phyloP scores from a whole-genome alignment of 2,888 invertebrate genomes.

The Eristalis intricaria region DNA sequence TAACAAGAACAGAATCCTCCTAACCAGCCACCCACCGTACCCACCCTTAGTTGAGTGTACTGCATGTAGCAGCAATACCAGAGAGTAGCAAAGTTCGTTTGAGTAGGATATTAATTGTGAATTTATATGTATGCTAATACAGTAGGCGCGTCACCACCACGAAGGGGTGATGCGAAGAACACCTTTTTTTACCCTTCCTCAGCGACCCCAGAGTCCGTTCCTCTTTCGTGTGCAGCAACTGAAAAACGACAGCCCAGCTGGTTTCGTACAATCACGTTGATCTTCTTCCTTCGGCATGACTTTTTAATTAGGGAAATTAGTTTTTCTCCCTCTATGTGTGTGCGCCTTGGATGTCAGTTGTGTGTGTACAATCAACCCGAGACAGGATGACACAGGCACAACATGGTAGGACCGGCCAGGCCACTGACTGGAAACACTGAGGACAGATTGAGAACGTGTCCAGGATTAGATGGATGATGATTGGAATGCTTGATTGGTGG shows the following conservation, averaged over 20 bases:
- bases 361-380: constrained; percentile 32
- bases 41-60: not conserved
- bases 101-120: constrained; percentile 74
- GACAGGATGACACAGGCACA: constrained; percentile 32
- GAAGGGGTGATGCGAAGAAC: constrained; percentile 55
- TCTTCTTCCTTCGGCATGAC: constrained; percentile 74
- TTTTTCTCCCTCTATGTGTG: constrained; percentile 74
- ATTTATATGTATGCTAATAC: constrained; percentile 71
- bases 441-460: constrained; percentile 54
- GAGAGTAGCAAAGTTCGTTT: constrained; percentile 68
- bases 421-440: constrained; percentile 34
- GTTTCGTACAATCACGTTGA: constrained; percentile 63
- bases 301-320: constrained; percentile 81
- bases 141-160: constrained; percentile 70
- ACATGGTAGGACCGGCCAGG: constrained; percentile 19
- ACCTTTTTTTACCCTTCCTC: constrained; percentile 61
- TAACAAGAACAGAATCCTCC: constrained; percentile 47
- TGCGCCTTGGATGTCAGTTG: not conserved
- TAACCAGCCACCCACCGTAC: constrained; percentile 2
- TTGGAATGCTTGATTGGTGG: constrained; percentile 66
- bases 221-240: not conserved
- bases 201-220: constrained; percentile 54
- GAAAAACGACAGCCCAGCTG: constrained; percentile 34
- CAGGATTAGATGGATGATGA: constrained; percentile 53
- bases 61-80: constrained; percentile 35